Evolutionary conservation across 2,797 vertebrate species (phyloP), one percentile per base, ranked within the genome.

Genomic region (Urocyon cinereoargenteus): DNA sequence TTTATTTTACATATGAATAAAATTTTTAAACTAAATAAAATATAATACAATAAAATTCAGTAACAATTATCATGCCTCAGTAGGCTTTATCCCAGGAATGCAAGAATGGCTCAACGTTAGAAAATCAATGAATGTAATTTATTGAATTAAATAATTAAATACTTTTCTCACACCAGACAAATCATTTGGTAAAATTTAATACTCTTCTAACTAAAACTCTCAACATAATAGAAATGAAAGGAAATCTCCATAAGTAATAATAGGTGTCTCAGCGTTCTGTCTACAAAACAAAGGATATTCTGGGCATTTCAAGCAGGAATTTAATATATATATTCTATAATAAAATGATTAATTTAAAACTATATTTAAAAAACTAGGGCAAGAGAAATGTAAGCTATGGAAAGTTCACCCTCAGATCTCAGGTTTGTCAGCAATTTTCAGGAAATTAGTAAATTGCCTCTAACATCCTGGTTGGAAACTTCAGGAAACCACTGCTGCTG

Each of bases 101-200:
- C 21, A 96, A 75, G 68, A 92, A 88, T 36, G 13, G 9, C 40
- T 94, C 73, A 97, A 81, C 18, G 45, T 93, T 88, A 91, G 26
- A 79, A 96, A 96, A 78, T 86, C 21, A 36, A 62, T 40, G 12
- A 24, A 72, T 72, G 36, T 75, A 91, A 89, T 40, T 95, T 92
- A 88, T 66, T 86, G 78, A 96, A 55, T 90, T 90, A 81, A 86
- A 68, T 13, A 86, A 45, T 95, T 79, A 94, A 96, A 91, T 93
- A n/a, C 0, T n/a, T 66, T 96, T 93, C 51, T 91, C 51, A 57
- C 4, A 92, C 59, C 59, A 95, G 64, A 45, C 36, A 78, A 73
- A 83, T 91, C 36, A 72, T 49, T 93, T 89, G 28, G 10, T 53
- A 89, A 62, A 94, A 70, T 79, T 85, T 89, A 94, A 83, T 78